Base-by-base conservation (phyloP, 1,140 invertebrate genomes). In the Ephestia elutella region DNA sequence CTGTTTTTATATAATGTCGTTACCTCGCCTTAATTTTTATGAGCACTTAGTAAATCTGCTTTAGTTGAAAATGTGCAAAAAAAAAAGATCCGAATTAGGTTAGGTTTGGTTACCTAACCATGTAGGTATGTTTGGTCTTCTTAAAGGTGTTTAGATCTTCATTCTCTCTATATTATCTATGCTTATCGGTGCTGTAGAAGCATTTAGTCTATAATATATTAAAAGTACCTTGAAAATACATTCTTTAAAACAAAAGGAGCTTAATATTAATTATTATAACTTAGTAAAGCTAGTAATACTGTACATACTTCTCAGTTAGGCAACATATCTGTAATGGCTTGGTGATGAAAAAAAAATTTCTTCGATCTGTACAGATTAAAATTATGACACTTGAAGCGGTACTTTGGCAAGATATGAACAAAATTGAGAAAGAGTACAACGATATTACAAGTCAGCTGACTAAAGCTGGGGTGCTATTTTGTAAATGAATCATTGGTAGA, bases 201-300 rank as follows among this genome's bases (percentile, higher is more conserved):
- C n/a, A n/a, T n/a, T n/a, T n/a, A n/a, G n/a, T n/a, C n/a, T n/a
- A n/a, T n/a, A n/a, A 50, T 19, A 50, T n/a, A 50, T 2, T 50
- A 17, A 13, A 50, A 50, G 21, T 8, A 53, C 13, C 9, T 13
- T 18, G 28, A 20, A 25, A 21, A 51, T 68, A 72, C 63, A 44
- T 68, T 73, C 69, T 74, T 68, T 49, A 68, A 73, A 71, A 58
- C 18, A 54, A 67, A 64, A 58, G 19, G 1, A 11, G 50, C 63
- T 66, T 79, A 79, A 56, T 56, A 71, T 71, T 75, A 75, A 54
- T 53, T 53, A 59, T 61, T 65, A 63, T 55, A 75, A 78, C 71
- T 84, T 82, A 87, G 80, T 85, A 84, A 86, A 80, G 80, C 85
- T 87, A 87, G 72, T 87, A 86, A 87, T 87, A 87, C 85, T 87